These are phyloP conservation scores for Morpho helenor DNA, from an alignment of 2,888 invertebrate genomes.

Conservation along the genomic window DNA sequence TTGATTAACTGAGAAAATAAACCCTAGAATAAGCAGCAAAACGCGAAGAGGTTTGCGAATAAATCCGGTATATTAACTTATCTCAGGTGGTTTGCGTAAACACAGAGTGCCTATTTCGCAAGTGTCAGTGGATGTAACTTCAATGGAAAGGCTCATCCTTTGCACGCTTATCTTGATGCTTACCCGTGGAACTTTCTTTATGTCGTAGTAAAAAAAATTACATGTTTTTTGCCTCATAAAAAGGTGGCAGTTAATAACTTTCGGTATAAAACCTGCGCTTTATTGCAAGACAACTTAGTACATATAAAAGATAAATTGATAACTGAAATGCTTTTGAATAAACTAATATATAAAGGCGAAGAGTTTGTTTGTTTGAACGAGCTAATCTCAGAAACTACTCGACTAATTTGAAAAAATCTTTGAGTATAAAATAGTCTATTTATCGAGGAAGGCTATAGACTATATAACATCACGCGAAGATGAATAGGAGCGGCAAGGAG, in stretches of 20 bases:
- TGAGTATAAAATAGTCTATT: no score
- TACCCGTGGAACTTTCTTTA: slow-evolving; percentile 18
- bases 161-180: slow-evolving; percentile 19
- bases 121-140: slow-evolving; percentile 18
- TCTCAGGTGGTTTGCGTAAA: slow-evolving; percentile 21
- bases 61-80: slow-evolving; percentile 28
- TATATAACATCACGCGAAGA: no score
- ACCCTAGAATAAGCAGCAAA: slow-evolving; percentile 37
- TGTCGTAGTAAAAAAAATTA: slow-evolving; percentile 12
- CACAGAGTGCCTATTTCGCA: slow-evolving; percentile 19
- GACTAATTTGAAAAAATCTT: no score
- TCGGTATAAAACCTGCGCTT: slow-evolving; percentile 18
- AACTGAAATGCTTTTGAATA: slow-evolving; percentile 7
- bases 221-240: slow-evolving; percentile 17
- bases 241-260: slow-evolving; percentile 17
- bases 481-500: no score
- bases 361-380: no score
- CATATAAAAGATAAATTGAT: slow-evolving; percentile 8
- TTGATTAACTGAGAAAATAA: slow-evolving; percentile 1
- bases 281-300: slow-evolving; percentile 10
- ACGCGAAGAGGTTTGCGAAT: slow-evolving; percentile 40
- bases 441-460: no score
- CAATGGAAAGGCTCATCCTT: slow-evolving; percentile 18
- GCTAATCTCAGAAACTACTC: no score
- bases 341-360: no score